Conservation (phyloP, 2,113 vertebrate genomes). For the Tragelaphus strepsiceros region DNA sequence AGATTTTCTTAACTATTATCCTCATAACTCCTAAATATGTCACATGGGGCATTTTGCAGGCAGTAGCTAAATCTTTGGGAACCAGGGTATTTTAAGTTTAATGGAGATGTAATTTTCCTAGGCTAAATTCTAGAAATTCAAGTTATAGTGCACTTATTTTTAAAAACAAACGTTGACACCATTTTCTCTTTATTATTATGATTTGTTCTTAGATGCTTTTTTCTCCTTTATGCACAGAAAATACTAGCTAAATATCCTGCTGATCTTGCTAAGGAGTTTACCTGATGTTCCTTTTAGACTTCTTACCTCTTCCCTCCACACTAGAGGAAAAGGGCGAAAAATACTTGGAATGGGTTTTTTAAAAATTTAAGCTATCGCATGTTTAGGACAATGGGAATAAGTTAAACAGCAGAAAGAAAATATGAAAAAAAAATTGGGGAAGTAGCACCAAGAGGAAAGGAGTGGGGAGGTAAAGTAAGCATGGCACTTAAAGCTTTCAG, state of each 20-base stretch:
- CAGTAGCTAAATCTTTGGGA: conserved; percentile 53
- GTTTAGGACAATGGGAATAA: background rate
- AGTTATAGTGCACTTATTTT: conserved; percentile 55
- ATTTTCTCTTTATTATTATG: conserved; percentile 53
- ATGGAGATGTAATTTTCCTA: conserved; percentile 58
- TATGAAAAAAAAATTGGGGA: background rate
- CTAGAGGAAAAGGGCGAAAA: background rate
- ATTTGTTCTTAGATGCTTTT: conserved; percentile 39
- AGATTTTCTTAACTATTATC: conserved; percentile 61
- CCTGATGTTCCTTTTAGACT: conserved; percentile 6
- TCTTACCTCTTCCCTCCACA: conserved; percentile 7
- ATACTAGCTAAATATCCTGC: conserved; percentile 34
- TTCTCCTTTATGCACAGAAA: conserved; percentile 39
- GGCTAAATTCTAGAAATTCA: conserved; percentile 60
- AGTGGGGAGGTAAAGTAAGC: background rate
- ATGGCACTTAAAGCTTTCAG: background rate
- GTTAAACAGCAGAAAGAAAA: background rate
- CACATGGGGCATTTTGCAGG: conserved; percentile 40
- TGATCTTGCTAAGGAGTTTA: conserved; percentile 9
- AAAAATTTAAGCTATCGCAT: background rate
- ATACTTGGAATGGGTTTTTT: background rate
- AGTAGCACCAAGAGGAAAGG: background rate
- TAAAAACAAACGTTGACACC: conserved; percentile 62
- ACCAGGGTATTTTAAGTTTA: conserved; percentile 60
- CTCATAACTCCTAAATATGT: conserved; percentile 53